These are phyloP conservation scores for Caenorhabditis wallacei DNA, from an alignment of 2,888 invertebrate genomes.

Conservation along the genomic window DNA sequence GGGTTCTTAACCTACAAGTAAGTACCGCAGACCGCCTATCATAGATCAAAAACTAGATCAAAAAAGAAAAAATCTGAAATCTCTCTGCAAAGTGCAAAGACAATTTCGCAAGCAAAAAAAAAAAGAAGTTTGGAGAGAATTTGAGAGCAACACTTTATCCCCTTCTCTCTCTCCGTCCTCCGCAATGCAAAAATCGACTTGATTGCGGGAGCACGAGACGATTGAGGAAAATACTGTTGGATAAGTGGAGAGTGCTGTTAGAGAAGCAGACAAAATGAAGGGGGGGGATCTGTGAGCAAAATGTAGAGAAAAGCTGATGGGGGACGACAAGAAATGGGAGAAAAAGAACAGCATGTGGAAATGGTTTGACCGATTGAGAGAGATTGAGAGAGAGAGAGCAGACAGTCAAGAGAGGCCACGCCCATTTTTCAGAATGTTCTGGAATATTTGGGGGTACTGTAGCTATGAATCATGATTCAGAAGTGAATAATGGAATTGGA, in stretches of 20 bases:
- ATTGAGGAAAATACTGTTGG: constrained; percentile 1
- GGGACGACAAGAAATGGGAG: constrained; percentile 5
- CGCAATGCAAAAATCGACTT: constrained; percentile 26
- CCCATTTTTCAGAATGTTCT: constrained; percentile 20
- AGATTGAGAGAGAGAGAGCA: constrained; percentile 5
- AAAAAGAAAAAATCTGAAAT: constrained; percentile 2
- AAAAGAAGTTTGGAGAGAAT: background rate
- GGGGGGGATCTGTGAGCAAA: constrained; percentile 16
- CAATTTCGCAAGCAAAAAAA: background rate
- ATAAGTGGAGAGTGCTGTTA: background rate
- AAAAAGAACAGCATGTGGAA: constrained; percentile 46
- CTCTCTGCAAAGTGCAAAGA: constrained; percentile 14
- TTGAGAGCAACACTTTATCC: constrained; percentile 4
- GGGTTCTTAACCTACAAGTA: background rate
- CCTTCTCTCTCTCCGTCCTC: background rate
- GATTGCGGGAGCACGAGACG: constrained; percentile 56
- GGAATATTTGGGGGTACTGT: constrained; percentile 24
- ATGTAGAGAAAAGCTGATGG: background rate
- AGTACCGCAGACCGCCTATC: background rate
- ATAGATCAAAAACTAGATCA: background rate
- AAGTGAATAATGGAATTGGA: constrained; percentile 11
- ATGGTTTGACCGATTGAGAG: constrained; percentile 53
- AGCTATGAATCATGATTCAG: constrained; percentile 29
- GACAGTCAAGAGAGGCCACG: constrained; percentile 16
- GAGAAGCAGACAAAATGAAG: background rate